phyloP scores from a whole-genome alignment of 2,888 invertebrate genomes.

The Macrophya alboannulata region DNA sequence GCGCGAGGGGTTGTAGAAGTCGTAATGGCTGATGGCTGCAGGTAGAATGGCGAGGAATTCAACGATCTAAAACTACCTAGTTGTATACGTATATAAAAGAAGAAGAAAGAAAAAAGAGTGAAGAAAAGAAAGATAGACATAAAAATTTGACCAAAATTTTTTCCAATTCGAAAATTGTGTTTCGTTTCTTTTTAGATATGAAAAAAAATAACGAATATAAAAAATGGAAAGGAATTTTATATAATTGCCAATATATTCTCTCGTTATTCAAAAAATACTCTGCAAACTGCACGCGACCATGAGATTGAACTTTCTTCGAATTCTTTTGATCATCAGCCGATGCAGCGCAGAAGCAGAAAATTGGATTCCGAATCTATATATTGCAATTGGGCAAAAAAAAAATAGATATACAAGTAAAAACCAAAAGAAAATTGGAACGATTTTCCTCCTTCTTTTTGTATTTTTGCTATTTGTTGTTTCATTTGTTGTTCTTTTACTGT shows the following conservation, averaged over 20 bases:
- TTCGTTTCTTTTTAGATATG: too few species aligned
- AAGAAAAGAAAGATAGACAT: neutral
- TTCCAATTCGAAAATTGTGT: neutral
- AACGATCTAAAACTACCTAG: neutral
- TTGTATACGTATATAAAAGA: neutral
- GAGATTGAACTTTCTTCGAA: neutral
- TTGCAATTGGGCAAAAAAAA: neutral
- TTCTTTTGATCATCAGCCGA: slow-evolving; percentile 7
- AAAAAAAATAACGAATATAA: neutral
- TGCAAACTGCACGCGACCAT: neutral
- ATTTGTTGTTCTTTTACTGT: neutral
- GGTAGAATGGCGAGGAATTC: neutral
- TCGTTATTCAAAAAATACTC: neutral
- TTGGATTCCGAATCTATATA: neutral
- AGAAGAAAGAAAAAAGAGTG: neutral
- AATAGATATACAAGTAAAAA: neutral
- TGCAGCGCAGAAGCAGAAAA: neutral
- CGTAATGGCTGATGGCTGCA: neutral
- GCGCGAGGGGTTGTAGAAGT: neutral
- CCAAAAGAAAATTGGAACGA: neutral
- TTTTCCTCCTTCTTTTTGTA: neutral
- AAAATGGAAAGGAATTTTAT: neutral
- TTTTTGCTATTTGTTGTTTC: neutral
- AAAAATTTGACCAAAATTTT: neutral
- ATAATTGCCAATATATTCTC: slow-evolving; percentile 39